Evolutionary conservation across 2,888 invertebrate species (phyloP), one percentile per base, ranked within the genome.

Genomic region (Plemyria rubiginata): DNA sequence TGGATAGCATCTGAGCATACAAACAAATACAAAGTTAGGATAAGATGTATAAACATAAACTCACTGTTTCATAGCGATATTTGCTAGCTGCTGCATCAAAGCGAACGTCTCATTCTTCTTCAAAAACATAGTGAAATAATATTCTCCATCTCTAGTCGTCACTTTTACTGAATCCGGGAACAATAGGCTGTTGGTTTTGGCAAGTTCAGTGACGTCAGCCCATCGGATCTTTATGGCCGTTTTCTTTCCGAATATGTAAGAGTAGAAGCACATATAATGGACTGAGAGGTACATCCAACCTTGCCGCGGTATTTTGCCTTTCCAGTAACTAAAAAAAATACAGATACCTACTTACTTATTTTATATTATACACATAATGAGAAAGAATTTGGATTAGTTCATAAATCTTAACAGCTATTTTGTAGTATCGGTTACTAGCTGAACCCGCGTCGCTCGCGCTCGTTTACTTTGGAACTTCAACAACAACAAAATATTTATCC

Each of bases 241-340:
- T 85, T 99, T 98, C 63, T 95, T 96, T 8, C 99, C 98, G 87
- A 99, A 94, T 79, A 99, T 96, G 81, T 97, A 98, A 0, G 99
- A 97, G 86, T 99, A 97, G 90, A 99, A 99, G 83, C 98, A 98
- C 84, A 99, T 94, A 85, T 98, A 98, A 84, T 98, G 98, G 40
- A 99, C 96, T 16, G 99, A 98, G n/a, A 99, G 94, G 83, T 99
- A 99, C 83, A 99, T 94, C 96, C 98, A 98, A 38, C 99, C 99
- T 92, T 99, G 99, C n/a, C 97, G 93, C 0, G 99, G 99, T 72
- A 99, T 94, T 84, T 96, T 96, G 40, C 97, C 96, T 87, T 98
- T 98, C 96, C 98, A 97, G 81, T 97, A 98, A 81, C 99, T 99
- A 82, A 81, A 94, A 86, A 13, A 5, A 45, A 4, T n/a, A n/a